Evolutionary conservation across 2,797 vertebrate species (phyloP).

Genomic region (Lagorchestes hirsutus): DNA sequence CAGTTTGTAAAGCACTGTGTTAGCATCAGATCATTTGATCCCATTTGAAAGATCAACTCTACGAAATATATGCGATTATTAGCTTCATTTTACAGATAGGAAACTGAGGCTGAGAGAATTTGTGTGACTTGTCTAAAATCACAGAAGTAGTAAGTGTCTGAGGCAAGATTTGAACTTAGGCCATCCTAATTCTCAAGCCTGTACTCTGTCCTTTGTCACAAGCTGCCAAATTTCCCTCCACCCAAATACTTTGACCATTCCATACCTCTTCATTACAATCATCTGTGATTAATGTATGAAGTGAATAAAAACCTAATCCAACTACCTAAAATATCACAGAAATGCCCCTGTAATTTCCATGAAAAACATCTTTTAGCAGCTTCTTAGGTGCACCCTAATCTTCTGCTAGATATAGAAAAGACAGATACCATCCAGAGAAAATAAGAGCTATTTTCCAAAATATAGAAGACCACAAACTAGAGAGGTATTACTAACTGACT

Average conservation of each 20-base stretch:
- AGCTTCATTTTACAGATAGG: neutral
- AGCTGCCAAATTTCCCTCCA: neutral
- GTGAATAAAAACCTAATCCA: neutral
- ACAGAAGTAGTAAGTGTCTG: neutral
- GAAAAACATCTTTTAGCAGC: neutral
- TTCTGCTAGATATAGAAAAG: neutral
- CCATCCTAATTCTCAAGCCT: neutral
- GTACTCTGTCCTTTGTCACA: neutral
- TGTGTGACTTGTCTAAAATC: neutral
- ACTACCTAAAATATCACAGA: neutral
- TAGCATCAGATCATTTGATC: neutral
- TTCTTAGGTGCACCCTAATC: neutral
- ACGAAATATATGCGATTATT: neutral
- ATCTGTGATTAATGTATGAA: neutral
- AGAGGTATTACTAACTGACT: neutral
- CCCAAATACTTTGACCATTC: neutral
- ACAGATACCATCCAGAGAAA: neutral
- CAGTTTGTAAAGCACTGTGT: neutral
- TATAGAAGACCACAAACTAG: neutral
- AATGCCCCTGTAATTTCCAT: neutral
- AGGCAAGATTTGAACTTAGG: neutral
- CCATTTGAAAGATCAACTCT: neutral
- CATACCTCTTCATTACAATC: neutral
- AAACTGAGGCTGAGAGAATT: neutral
- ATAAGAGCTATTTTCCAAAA: neutral